A percentile compares a stretch with the other conserved stretches of the same genome.
Conservation (phyloP, 2,797 vertebrate species). For the Catharus ustulatus region DNA sequence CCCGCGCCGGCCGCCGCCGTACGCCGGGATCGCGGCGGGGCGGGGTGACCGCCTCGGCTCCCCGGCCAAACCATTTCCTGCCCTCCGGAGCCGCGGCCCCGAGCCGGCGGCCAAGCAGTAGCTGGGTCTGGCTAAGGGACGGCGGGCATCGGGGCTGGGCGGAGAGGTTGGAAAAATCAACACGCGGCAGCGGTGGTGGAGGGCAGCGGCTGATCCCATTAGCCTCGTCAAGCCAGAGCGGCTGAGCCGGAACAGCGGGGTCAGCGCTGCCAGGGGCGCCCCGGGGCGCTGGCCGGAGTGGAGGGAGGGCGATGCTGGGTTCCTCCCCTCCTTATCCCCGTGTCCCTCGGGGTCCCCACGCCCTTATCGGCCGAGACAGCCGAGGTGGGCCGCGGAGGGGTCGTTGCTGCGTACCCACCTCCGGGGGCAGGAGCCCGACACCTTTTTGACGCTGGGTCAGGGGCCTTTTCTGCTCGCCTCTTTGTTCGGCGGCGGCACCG, state of each 20-base stretch:
- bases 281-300: background rate
- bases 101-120: constrained; percentile 17
- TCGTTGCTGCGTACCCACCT: background rate
- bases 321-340: background rate
- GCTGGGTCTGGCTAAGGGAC: background rate
- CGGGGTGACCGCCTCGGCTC: background rate
- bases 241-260: constrained; percentile 43
- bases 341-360: background rate
- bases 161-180: constrained; percentile 71
- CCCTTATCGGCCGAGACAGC: background rate
- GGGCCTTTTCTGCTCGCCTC: background rate
- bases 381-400: background rate
- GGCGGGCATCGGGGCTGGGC: background rate
- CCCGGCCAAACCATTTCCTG: constrained; percentile 36
- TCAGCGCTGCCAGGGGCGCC: background rate
- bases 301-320: background rate
- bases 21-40: background rate
- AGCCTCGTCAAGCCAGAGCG: constrained; percentile 60
- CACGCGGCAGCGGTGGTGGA: constrained; percentile 52
- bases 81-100: constrained; percentile 1
- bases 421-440: background rate
- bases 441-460: background rate
- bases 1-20: background rate
- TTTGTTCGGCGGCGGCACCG: background rate
- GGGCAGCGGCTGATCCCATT: constrained; percentile 60